Percentiles rank a stretch among this genome's conserved stretches.
Evolutionary conservation across 2,113 vertebrate species (phyloP).

Genomic region (Channa maculata): DNA sequence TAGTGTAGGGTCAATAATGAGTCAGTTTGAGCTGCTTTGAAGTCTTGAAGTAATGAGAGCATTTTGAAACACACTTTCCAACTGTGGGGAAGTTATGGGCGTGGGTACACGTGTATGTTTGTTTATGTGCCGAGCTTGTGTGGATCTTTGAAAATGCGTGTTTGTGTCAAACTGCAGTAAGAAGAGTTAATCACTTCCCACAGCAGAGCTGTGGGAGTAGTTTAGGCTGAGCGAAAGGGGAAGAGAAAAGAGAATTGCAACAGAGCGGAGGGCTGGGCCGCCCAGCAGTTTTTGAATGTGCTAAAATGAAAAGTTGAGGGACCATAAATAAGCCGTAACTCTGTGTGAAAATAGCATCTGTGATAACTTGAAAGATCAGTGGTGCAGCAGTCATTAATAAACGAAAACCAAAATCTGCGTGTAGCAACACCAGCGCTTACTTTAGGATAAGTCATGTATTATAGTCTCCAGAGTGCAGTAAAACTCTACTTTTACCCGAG

Average conservation of each 20-base stretch:
- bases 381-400: conserved; percentile 68
- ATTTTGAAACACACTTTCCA: conserved; percentile 49
- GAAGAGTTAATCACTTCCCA: conserved; percentile 67
- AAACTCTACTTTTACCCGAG: conserved; percentile 56
- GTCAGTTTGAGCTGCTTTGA: conserved; percentile 65
- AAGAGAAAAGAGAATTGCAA: conserved; percentile 37
- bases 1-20: conserved; percentile 55
- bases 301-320: conserved; percentile 31
- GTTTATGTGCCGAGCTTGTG: conserved; percentile 8
- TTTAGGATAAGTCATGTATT: conserved; percentile 65
- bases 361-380: conserved; percentile 67
- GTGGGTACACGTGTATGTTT: conserved; percentile 37
- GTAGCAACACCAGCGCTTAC: conserved; percentile 43
- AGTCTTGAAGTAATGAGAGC: conserved; percentile 64
- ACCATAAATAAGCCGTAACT: conserved; percentile 63
- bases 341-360: conserved; percentile 60
- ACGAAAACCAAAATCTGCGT: conserved; percentile 66
- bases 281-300: conserved; percentile 30
- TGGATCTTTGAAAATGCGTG: conserved; percentile 47
- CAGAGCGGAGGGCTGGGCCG: conserved; percentile 9
- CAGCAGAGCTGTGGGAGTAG: conserved; percentile 49
- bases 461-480: conserved; percentile 48
- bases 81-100: conserved; percentile 19
- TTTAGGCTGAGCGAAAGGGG: conserved; percentile 8
- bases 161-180: conserved; percentile 45